Percentiles rank a stretch among this genome's conserved stretches.
phyloP scores from a whole-genome alignment of 2,113 vertebrate genomes.

The mouse (Mus musculus) region DNA sequence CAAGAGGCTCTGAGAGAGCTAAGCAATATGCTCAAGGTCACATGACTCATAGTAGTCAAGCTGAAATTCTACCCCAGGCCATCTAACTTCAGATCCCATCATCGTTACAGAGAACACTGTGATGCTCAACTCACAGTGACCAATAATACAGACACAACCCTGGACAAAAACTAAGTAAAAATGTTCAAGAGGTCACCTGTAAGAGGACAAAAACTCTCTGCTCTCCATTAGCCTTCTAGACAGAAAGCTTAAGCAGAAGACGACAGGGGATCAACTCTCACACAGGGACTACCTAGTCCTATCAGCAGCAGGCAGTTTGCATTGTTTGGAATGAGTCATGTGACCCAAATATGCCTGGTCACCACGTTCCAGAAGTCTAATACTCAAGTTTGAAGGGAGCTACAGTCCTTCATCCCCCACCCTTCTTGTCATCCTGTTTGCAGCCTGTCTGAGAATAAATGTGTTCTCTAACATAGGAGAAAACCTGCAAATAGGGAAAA shows the following conservation, averaged over 20 bases:
- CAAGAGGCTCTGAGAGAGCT: background rate
- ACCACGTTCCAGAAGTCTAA: background rate
- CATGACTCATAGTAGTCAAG: background rate
- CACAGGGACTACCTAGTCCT: background rate
- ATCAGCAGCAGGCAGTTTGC: background rate
- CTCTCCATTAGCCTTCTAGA: background rate
- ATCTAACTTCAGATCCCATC: background rate
- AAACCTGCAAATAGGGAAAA: background rate
- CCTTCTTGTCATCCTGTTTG: background rate
- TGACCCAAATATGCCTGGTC: background rate
- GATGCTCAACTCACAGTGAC: background rate
- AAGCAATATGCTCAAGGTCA: background rate
- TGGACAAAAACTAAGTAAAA: background rate
- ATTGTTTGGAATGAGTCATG: background rate
- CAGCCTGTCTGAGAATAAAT: background rate
- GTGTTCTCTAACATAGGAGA: background rate
- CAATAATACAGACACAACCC: background rate
- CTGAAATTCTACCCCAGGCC: background rate
- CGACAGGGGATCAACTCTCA: background rate
- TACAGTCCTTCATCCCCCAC: background rate
- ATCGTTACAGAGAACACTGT: background rate
- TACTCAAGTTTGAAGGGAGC: background rate
- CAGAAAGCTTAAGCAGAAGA: background rate
- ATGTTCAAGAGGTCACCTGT: background rate
- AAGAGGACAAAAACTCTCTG: background rate